These are phyloP conservation scores for Heliconius aoede DNA, from an alignment of 2,888 invertebrate genomes.

Conservation along the genomic window DNA sequence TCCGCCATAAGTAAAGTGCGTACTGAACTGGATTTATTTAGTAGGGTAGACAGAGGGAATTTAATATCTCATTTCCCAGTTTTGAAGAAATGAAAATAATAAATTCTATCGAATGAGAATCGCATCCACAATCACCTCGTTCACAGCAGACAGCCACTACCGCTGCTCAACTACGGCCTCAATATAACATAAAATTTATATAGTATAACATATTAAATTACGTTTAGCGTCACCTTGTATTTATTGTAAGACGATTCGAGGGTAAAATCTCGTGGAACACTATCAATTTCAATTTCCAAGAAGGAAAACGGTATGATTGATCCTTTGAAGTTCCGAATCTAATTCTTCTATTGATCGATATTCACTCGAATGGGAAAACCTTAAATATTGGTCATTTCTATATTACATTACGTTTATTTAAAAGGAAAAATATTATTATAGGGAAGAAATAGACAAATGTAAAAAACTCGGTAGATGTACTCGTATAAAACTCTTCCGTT, in stretches of 20 bases:
- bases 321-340: conserved; percentile 29
- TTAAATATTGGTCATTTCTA: conserved; percentile 1
- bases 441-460: background rate
- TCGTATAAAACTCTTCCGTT: too few relatives aligned
- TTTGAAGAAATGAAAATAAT: background rate
- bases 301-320: conserved; percentile 27
- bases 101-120: background rate
- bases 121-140: background rate
- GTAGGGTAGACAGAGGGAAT: too few relatives aligned
- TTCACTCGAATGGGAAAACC: background rate
- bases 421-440: background rate
- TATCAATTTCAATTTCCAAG: conserved; percentile 34
- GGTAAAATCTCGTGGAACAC: conserved; percentile 22
- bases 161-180: background rate
- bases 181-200: background rate
- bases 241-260: conserved; percentile 18
- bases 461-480: too few relatives aligned
- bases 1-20: background rate
- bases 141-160: background rate
- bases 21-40: too few relatives aligned
- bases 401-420: background rate
- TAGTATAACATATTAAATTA: background rate
- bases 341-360: conserved; percentile 23
- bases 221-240: background rate
- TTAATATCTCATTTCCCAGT: too few relatives aligned